phyloP scores from a whole-genome alignment of 2,888 invertebrate genomes.

The Tetanocera ferruginea region DNA sequence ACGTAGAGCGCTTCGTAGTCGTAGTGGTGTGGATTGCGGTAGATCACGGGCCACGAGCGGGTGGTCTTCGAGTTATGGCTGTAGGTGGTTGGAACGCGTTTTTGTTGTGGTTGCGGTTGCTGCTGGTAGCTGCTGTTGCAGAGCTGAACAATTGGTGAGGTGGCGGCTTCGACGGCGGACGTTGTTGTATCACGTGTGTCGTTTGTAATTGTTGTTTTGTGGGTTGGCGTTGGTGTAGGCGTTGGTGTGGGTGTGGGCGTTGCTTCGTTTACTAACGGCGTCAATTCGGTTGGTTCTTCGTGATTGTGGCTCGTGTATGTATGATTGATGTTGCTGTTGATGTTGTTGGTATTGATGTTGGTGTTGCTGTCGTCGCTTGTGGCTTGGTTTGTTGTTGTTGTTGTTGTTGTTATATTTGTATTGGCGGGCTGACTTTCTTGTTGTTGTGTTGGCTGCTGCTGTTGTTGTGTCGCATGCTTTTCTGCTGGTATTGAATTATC shows the following conservation, averaged over 20 bases:
- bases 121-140: slow-evolving; percentile 39
- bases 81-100: slow-evolving; percentile 57
- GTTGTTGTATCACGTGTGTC: neutral
- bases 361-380: neutral
- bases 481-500: slow-evolving; percentile 41
- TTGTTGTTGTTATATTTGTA: slow-evolving; percentile 20
- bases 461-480: slow-evolving; percentile 9
- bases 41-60: slow-evolving; percentile 70
- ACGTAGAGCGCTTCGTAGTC: slow-evolving; percentile 69
- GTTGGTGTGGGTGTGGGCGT: slow-evolving; percentile 35
- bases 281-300: slow-evolving; percentile 59
- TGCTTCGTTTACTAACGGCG: slow-evolving; percentile 54
- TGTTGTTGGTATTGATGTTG: slow-evolving; percentile 33
- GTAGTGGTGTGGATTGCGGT: slow-evolving; percentile 68
- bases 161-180: slow-evolving; percentile 47
- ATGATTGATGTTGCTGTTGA: slow-evolving; percentile 33
- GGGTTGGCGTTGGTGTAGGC: slow-evolving; percentile 31
- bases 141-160: slow-evolving; percentile 36
- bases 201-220: slow-evolving; percentile 36
- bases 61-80: slow-evolving; percentile 69
- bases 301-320: slow-evolving; percentile 48
- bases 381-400: neutral
- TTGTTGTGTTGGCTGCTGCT: slow-evolving; percentile 23
- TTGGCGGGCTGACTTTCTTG: slow-evolving; percentile 19
- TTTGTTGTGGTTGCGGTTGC: slow-evolving; percentile 43